Conservation (phyloP, 1,140 invertebrate species). For the Meloidogyne floridensis region DNA sequence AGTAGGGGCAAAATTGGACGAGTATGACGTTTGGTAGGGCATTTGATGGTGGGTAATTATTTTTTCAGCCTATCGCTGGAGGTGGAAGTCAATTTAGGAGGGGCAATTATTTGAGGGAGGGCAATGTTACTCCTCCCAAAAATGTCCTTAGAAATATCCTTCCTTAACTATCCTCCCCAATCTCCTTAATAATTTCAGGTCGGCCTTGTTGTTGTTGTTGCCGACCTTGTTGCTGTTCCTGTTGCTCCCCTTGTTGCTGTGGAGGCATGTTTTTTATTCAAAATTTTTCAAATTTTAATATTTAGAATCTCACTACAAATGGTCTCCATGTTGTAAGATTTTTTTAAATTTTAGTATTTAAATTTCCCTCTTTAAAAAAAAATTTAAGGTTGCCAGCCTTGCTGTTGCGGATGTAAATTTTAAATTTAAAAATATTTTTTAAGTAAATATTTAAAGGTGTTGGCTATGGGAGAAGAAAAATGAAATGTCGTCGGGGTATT, state of each 20-base stretch:
- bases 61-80: too few relatives aligned
- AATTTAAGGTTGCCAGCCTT: constrained; percentile 3
- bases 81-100: too few relatives aligned
- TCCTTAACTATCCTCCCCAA: too few relatives aligned
- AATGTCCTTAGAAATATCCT: too few relatives aligned
- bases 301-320: constrained; percentile 6
- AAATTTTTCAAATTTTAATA: neutral
- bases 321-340: neutral
- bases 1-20: too few relatives aligned
- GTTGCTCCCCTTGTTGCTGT: constrained; percentile 20
- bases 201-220: constrained; percentile 42
- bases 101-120: too few relatives aligned
- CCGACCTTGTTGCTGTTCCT: constrained; percentile 28
- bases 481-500: neutral
- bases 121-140: too few relatives aligned
- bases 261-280: neutral
- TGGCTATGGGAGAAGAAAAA: neutral
- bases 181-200: constrained; percentile 6
- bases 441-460: neutral
- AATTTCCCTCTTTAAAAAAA: neutral
- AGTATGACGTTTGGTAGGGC: too few relatives aligned
- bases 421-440: neutral
- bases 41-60: too few relatives aligned
- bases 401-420: constrained; percentile 22
- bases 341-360: neutral